phyloP scores from a whole-genome alignment of 2,888 invertebrate genomes.

The Allacma fusca region DNA sequence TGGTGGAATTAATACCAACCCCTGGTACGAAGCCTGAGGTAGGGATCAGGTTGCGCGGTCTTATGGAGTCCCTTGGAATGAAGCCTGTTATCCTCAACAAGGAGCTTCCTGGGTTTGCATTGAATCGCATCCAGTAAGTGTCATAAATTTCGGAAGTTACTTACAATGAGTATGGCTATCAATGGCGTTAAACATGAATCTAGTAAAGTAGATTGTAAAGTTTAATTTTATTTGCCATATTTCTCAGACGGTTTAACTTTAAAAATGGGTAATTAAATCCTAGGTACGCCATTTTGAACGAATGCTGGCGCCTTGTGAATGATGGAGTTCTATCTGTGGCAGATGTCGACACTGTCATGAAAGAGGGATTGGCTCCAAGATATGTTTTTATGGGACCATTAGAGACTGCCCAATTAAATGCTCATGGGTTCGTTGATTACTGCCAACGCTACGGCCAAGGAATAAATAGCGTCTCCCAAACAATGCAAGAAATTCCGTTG shows the following conservation, averaged over 20 bases:
- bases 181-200: too few species aligned
- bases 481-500: conserved; percentile 78
- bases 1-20: conserved; percentile 93
- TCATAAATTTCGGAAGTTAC: neutral
- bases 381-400: conserved; percentile 95
- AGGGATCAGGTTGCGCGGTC: conserved; percentile 74
- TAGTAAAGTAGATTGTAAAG: too few species aligned
- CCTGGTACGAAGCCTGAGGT: conserved; percentile 88
- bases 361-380: conserved; percentile 91
- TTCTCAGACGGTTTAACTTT: too few species aligned
- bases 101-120: conserved; percentile 90
- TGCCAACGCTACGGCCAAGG: conserved; percentile 71
- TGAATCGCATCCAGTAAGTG: conserved; percentile 91
- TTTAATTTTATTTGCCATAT: too few species aligned
- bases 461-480: conserved; percentile 73
- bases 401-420: conserved; percentile 93
- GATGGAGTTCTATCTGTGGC: conserved; percentile 84
- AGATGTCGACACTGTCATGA: conserved; percentile 93
- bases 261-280: too few species aligned
- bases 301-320: conserved; percentile 87
- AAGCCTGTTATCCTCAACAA: conserved; percentile 84
- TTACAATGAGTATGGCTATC: too few species aligned
- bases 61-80: conserved; percentile 90
- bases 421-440: conserved; percentile 79
- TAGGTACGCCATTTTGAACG: conserved; percentile 90